Evolutionary conservation across 1,140 invertebrate genomes (phyloP), one percentile per base, ranked within the genome.

Genomic region (Caenorhabditis latens): DNA sequence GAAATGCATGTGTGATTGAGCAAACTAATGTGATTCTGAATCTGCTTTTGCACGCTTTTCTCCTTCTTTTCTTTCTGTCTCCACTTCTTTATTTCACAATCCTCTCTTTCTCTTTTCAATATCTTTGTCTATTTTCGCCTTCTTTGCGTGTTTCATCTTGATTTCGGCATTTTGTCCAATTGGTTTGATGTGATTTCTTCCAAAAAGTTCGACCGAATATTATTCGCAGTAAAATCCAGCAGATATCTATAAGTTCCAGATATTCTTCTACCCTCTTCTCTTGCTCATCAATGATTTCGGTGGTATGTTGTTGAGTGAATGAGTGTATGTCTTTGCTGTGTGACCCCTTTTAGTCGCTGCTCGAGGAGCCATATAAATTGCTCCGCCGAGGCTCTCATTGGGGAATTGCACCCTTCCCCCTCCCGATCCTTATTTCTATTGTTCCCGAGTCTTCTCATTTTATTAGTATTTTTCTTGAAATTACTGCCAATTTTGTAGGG

Each of bases 241-340:
- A 71, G 67, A 42, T 48, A 71, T 24, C 65, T 32, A 79, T 53
- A 79, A 43, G 71, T 79, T 79, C 71, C 71, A 79, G 71, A 79
- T 79, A 8, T 24, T 79, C 71, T 79, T 24, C 67, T 58, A n/a
- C n/a, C 46, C 21, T 14, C 46, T 50, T 24, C 46, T 71, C 13
- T 46, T 71, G n/a, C 71, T 24, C 43, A 79, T 79, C 71, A 50
- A 79, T 14, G 40, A 43, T 79, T 71, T 50, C 40, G 71, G 71
- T 79, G 71, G 71, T 79, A 79, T 79, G 71, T 79, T 79, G 71
- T 79, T 46, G 71, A 79, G 71, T 79, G 71, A 79, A 79, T 79
- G 40, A 19, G 46, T 42, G 46, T 79, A 14, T 50, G 71, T 42
- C 46, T 71, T 71, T 46, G 65, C 40, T 79, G 71, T 79, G 71